phyloP scores from a whole-genome alignment of 2,888 invertebrate genomes.

The Hylaea fasciaria region DNA sequence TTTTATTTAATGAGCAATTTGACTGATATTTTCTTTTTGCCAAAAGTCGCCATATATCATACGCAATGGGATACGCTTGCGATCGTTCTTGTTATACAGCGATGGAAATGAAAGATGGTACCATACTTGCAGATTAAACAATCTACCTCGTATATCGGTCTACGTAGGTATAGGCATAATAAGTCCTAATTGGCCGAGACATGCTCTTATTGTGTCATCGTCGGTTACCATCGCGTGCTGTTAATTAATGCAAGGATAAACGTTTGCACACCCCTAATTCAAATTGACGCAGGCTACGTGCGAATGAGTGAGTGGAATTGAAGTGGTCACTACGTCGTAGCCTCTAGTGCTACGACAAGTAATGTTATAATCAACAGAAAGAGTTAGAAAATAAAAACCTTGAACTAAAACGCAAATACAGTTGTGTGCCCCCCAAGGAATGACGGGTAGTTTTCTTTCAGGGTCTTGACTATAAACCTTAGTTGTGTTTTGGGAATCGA shows the following conservation, averaged over 20 bases:
- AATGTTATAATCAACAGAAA: background rate
- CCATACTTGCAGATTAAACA: background rate
- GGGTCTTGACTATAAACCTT: constrained; percentile 24
- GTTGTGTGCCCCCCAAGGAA: constrained; percentile 20
- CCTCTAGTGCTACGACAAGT: no score
- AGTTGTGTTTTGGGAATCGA: constrained; percentile 21
- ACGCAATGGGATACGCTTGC: no score
- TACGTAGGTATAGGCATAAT: constrained; percentile 1
- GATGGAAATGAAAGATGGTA: no score
- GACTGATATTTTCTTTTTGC: no score
- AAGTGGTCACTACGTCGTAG: background rate
- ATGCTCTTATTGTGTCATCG: constrained; percentile 23
- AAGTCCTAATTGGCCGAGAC: constrained; percentile 14
- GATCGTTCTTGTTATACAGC: no score
- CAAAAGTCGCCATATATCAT: no score
- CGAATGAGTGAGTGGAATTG: constrained; percentile 7
- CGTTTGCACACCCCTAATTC: constrained; percentile 36
- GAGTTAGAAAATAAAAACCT: no score
- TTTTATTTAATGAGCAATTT: no score
- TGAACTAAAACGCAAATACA: constrained; percentile 9
- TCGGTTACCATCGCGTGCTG: constrained; percentile 25
- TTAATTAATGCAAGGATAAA: constrained; percentile 37
- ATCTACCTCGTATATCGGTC: background rate
- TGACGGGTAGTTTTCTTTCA: constrained; percentile 17
- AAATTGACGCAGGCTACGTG: constrained; percentile 30